These are phyloP conservation scores for Blennius ocellaris DNA, from an alignment of 2,113 vertebrate species.

Conservation along the genomic window DNA sequence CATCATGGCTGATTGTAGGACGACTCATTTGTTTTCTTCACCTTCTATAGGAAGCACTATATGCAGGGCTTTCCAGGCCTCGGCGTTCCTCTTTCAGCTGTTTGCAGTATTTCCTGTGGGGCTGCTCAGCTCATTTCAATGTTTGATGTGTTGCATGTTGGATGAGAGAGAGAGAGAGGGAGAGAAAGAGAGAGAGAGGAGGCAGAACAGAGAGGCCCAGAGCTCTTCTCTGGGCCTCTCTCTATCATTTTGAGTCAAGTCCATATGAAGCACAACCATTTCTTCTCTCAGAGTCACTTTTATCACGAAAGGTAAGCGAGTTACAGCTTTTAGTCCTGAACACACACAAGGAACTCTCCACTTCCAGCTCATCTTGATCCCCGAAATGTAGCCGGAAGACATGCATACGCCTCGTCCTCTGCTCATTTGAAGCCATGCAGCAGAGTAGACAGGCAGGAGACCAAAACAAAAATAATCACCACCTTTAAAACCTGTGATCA, in stretches of 20 bases:
- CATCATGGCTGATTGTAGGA: no score
- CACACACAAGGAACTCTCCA: neutral
- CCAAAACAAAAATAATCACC: constrained; percentile 42
- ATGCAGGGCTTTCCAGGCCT: constrained; percentile 23
- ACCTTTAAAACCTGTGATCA: constrained; percentile 34
- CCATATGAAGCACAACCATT: neutral
- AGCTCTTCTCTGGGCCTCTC: no score
- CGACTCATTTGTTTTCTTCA: no score
- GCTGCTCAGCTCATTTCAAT: constrained; percentile 56
- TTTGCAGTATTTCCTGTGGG: constrained; percentile 54
- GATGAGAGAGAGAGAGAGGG: constrained; percentile 1
- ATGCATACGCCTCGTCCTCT: neutral
- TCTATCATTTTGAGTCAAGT: neutral
- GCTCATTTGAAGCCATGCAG: neutral
- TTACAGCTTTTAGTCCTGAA: neutral
- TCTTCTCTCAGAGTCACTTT: no score
- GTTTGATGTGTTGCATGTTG: constrained; percentile 50
- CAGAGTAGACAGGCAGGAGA: neutral
- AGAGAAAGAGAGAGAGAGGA: constrained; percentile 20
- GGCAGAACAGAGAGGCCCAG: constrained; percentile 19
- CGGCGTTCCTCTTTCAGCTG: constrained; percentile 58
- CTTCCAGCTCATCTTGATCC: neutral
- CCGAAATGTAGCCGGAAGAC: neutral
- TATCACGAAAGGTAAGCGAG: no score
- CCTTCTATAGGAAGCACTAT: constrained; percentile 6